A percentile compares a stretch with the other conserved stretches of the same genome.
These are phyloP conservation scores for Ooceraea biroi DNA, from an alignment of 1,140 invertebrate species.

Conservation along the genomic window DNA sequence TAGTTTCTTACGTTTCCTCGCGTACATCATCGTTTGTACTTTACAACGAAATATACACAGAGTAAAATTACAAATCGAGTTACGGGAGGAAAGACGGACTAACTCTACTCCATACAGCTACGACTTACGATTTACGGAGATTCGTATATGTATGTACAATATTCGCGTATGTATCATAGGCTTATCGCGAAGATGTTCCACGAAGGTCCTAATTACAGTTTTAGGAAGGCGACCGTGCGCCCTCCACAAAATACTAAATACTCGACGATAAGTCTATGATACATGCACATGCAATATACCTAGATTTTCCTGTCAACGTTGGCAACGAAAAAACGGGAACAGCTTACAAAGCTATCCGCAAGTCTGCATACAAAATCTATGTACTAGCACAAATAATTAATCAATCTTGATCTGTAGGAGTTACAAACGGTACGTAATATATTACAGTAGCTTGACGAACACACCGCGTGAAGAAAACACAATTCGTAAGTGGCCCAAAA, in stretches of 20 bases:
- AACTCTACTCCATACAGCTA: background rate
- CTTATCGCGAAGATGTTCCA: conserved; percentile 5
- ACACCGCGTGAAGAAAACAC: conserved; percentile 28
- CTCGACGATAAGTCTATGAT: conserved; percentile 24
- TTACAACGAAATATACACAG: conserved; percentile 52
- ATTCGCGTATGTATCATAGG: background rate
- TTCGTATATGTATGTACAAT: conserved; percentile 6
- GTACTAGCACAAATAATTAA: conserved; percentile 62
- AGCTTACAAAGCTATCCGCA: background rate
- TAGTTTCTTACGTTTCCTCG: conserved; percentile 12
- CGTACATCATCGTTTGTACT: conserved; percentile 19
- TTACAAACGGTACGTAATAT: conserved; percentile 59
- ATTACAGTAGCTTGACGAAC: conserved; percentile 66
- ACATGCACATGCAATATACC: background rate
- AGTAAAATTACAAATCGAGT: conserved; percentile 35
- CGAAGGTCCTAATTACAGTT: background rate
- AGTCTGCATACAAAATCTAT: conserved; percentile 44
- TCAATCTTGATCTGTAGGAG: conserved; percentile 17
- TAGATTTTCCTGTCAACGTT: background rate
- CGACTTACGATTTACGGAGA: conserved; percentile 14
- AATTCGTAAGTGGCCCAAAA: conserved; percentile 22
- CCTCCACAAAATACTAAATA: background rate
- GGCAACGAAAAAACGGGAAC: background rate
- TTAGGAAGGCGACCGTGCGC: background rate
- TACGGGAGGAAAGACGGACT: conserved; percentile 2